Evolutionary conservation across 2,888 invertebrate species (phyloP), one percentile per base, ranked within the genome.

Genomic region (Temnothorax unifasciatus): DNA sequence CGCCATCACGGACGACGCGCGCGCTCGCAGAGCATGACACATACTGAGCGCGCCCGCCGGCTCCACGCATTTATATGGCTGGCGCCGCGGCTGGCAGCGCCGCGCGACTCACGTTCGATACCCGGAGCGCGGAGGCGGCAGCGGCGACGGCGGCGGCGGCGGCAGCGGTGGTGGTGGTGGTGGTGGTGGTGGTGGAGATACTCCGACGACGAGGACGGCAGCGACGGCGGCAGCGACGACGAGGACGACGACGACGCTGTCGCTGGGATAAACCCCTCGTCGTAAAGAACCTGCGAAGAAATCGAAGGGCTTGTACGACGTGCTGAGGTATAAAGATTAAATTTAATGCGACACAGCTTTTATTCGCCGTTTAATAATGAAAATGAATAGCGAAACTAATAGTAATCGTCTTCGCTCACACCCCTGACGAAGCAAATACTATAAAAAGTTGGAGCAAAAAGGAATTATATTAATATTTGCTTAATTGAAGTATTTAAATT

Each of bases 1-100:
- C 91, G 94, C 93, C 95, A 94, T 94, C 90, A 93, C 93, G 77
- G 91, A 87, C 89, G 88, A 89, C 88, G 81, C 89, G 85, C 92
- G 86, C 92, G 87, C 92, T 91, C 85, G 91, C 90, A 91, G 91
- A 89, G 92, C 94, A 94, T 94, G 93, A 93, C 94, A 92, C 91
- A 92, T 91, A 94, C 94, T 94, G 93, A 93, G 86, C 89, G 91
- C 90, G 89, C 83, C 86, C 87, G 89, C 89, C 90, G 91, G 83
- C 91, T 87, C 83, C 88, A 89, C 87, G 86, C 91, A 90, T 87
- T 93, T 93, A 93, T 93, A 93, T 92, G 91, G 89, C 74, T 87
- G 86, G 88, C 90, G 89, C 87, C 87, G 85, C 89, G 89, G 63
- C 68, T n/a, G 47, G 71, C 87, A 90, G 89, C 90, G 89, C 90